These are phyloP conservation scores for Nipponia nippon DNA, from an alignment of 2,113 vertebrate species.

Conservation along the genomic window DNA sequence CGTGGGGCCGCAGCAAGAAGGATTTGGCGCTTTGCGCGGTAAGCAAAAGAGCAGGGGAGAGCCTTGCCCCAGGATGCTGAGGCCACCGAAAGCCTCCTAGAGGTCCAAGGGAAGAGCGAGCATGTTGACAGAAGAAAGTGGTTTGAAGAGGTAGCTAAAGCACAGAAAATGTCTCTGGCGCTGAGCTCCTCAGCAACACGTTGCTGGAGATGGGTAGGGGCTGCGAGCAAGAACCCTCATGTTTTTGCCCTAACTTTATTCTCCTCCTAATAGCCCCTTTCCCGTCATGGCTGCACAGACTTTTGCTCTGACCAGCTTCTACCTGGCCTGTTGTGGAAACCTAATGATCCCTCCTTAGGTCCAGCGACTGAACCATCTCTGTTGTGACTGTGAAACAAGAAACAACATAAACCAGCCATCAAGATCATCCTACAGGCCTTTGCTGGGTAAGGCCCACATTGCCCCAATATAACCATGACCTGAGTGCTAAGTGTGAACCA, in stretches of 20 bases:
- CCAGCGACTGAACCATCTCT: background rate
- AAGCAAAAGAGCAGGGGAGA: background rate
- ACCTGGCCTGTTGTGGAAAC: background rate
- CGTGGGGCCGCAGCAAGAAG: background rate
- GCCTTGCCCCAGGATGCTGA: background rate
- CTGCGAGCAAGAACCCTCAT: background rate
- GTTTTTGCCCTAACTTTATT: background rate
- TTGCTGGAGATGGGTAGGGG: background rate
- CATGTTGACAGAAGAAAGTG: background rate
- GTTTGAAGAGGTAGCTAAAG: background rate
- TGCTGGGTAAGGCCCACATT: fast-evolving
- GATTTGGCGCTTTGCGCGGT: fast-evolving
- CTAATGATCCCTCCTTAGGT: background rate
- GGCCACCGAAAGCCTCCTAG: background rate
- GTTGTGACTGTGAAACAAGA: background rate
- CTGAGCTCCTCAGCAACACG: fast-evolving
- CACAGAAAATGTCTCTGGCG: background rate
- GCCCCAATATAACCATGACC: background rate
- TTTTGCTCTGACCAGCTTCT: background rate
- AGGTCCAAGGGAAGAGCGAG: background rate
- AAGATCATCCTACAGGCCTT: background rate
- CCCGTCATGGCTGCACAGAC: background rate
- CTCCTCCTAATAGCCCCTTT: background rate
- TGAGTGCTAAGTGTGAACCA: background rate
- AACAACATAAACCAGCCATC: fast-evolving